Base-by-base conservation (phyloP, 2,888 invertebrate genomes). In the Thera britannica region DNA sequence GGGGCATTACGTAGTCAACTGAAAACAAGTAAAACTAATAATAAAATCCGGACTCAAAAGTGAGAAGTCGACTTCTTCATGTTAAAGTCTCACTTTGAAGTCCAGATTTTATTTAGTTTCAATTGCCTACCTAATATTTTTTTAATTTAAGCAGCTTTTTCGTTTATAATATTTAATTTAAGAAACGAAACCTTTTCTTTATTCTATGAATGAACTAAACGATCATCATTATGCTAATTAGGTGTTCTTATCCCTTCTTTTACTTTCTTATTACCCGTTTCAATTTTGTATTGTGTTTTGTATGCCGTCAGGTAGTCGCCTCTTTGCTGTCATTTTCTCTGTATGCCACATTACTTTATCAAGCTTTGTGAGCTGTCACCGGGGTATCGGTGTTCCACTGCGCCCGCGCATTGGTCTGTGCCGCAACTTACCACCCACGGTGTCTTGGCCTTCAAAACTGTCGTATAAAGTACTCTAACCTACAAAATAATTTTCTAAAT, bases 361-460 rank as follows among this genome's bases (percentile, higher is more conserved):
- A 75, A 74, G 73, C 72, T 75, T 75, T 79, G 76, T 76, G 78
- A 79, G 77, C 81, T 84, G 84, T 79, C 80, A 75, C 70, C 75
- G 73, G 72, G 77, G 79, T 80, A 81, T 34, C 34, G 34, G 23
- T 52, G 52, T 80, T 79, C 84, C 80, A 80, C 72, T 81, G 82
- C 84, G 81, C 79, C 76, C 75, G 79, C 80, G 81, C 68, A 68
- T 35, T 79, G 71, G 76, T 77, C 80, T 74, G 78, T 78, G 76
- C 81, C 75, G 79, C 79, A 79, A 76, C 71, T n/a, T 52, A 83
- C 88, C 88, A 82, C 88, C 88, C 81, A 82, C 82, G 79, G 77
- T 69, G 81, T 72, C 55, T 74, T 73, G 70, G 73, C 63, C 74
- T 72, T 78, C 75, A 75, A 77, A 77, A 73, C 70, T 74, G 68